These are phyloP conservation scores for Bolinopsis microptera DNA, from an alignment of 37 sponge, comb jelly and placozoan species.

Conservation along the genomic window DNA sequence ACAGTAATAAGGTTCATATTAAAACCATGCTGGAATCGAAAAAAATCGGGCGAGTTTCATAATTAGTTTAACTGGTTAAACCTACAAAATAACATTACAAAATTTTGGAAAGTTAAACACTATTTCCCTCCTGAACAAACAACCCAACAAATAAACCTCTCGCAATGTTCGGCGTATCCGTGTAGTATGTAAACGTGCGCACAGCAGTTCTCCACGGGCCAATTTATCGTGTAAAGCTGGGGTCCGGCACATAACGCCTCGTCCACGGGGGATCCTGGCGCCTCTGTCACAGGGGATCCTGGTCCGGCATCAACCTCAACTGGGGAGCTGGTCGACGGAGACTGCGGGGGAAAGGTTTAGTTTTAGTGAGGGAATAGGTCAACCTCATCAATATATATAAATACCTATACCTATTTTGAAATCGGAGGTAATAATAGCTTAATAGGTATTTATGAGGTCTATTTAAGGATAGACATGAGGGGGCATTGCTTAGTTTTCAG, in stretches of 20 bases:
- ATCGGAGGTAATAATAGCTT: too few relatives aligned
- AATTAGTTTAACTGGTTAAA: background rate
- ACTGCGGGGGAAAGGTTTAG: background rate
- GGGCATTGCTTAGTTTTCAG: too few relatives aligned
- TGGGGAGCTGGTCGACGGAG: background rate
- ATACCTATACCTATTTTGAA: too few relatives aligned
- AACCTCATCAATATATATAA: too few relatives aligned
- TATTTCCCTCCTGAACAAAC: too few relatives aligned
- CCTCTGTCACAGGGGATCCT: background rate
- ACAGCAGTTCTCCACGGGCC: background rate
- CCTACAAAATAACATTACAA: too few relatives aligned
- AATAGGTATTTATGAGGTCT: too few relatives aligned
- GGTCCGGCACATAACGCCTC: background rate
- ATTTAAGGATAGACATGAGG: too few relatives aligned
- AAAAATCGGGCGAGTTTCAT: background rate
- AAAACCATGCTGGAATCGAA: background rate
- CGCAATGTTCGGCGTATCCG: conserved; percentile 52
- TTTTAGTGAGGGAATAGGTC: background rate
- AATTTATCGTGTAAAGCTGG: background rate
- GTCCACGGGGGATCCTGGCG: background rate
- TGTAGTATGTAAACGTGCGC: conserved; percentile 45
- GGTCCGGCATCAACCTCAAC: background rate
- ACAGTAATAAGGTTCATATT: background rate
- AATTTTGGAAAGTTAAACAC: too few relatives aligned
- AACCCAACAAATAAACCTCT: too few relatives aligned